A percentile compares a stretch with the other conserved stretches of the same genome.
Evolutionary conservation across 2,113 vertebrate genomes (phyloP).

Genomic region (Malurus melanocephalus): DNA sequence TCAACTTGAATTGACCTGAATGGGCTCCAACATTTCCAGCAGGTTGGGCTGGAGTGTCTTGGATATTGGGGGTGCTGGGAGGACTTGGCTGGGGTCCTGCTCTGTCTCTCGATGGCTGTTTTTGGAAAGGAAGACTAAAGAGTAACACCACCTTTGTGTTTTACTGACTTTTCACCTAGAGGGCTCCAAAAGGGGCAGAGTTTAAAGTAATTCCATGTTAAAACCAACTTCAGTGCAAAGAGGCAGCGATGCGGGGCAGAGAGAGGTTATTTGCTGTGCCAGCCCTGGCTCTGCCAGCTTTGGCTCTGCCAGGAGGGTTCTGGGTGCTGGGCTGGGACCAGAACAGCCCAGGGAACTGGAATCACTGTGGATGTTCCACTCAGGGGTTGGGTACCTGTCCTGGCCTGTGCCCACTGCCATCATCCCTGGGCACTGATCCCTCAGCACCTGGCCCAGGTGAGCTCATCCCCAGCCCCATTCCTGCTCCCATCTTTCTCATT

Average conservation of each 20-base stretch:
- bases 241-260: background rate
- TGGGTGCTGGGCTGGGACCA: background rate
- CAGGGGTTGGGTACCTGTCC: rapidly evolving
- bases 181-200: background rate
- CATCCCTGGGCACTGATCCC: background rate
- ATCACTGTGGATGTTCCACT: rapidly evolving
- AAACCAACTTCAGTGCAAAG: background rate
- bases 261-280: background rate
- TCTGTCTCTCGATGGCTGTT: rapidly evolving
- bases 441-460: background rate
- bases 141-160: background rate
- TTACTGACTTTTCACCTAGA: background rate
- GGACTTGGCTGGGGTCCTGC: background rate
- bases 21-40: background rate
- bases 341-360: rapidly evolving
- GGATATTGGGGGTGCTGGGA: background rate
- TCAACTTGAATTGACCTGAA: background rate
- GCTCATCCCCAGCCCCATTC: background rate
- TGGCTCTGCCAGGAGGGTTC: background rate
- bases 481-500: background rate
- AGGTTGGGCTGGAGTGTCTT: background rate
- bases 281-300: background rate
- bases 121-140: background rate
- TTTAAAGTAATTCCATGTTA: background rate
- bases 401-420: background rate